Evolutionary conservation across 1,140 invertebrate species (phyloP).

Genomic region (Frieseomelitta varia): DNA sequence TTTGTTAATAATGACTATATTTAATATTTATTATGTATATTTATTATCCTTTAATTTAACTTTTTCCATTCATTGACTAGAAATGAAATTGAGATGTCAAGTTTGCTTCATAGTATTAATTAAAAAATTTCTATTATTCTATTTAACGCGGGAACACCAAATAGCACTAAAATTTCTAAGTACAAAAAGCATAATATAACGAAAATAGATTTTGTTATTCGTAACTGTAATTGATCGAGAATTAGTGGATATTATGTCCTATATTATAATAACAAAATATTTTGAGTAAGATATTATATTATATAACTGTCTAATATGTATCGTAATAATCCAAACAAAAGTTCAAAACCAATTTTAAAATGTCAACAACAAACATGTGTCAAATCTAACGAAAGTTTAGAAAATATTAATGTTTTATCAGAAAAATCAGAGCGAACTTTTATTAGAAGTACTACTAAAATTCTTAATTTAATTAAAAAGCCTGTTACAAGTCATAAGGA

Average conservation of each 20-base stretch:
- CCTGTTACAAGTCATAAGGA: background rate
- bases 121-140: background rate
- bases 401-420: background rate
- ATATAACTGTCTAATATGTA: constrained; percentile 11
- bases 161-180: background rate
- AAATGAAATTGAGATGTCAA: background rate
- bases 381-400: background rate
- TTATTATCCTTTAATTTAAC: background rate
- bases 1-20: background rate
- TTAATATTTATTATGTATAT: background rate
- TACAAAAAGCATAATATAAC: background rate
- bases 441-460: constrained; percentile 28
- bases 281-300: background rate
- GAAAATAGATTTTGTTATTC: background rate
- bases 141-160: background rate
- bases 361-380: background rate
- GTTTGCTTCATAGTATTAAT: background rate
- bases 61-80: background rate
- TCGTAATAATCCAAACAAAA: background rate
- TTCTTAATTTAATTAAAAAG: constrained; percentile 41
- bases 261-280: background rate
- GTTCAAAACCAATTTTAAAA: background rate
- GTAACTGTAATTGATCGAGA: background rate
- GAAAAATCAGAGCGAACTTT: background rate
- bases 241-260: no score